phyloP scores from a whole-genome alignment of 2,888 invertebrate species.

The Macrophya annulata region DNA sequence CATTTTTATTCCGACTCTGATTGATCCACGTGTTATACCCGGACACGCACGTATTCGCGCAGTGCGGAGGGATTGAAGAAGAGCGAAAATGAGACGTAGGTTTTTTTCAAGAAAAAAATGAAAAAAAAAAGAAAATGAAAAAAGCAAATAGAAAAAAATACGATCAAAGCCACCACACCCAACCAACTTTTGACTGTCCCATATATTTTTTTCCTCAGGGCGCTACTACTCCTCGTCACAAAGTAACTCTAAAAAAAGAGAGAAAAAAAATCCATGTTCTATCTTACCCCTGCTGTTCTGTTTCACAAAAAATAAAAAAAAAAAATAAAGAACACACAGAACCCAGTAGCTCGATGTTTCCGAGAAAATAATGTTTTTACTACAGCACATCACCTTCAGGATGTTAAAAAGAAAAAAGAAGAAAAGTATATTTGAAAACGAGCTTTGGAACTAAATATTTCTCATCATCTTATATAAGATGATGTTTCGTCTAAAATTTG shows the following conservation, averaged over 20 bases:
- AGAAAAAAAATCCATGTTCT: not conserved
- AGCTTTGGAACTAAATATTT: not conserved
- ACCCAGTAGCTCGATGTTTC: too few species aligned
- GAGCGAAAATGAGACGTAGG: conserved; percentile 44
- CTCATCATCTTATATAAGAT: not conserved
- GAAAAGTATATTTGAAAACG: not conserved
- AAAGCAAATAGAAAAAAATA: conserved; percentile 13
- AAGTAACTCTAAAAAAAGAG: not conserved
- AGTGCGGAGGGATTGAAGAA: conserved; percentile 18
- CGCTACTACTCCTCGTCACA: not conserved
- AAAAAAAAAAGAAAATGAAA: not conserved
- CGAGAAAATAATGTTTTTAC: not conserved
- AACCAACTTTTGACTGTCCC: conserved; percentile 31
- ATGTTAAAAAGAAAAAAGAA: too few species aligned
- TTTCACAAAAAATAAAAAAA: not conserved
- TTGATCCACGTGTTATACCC: conserved; percentile 38
- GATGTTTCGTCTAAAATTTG: conserved; percentile 38
- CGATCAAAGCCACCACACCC: conserved; percentile 30
- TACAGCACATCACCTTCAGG: too few species aligned
- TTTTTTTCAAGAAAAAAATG: not conserved
- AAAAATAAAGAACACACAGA: not conserved
- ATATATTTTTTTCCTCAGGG: conserved; percentile 8
- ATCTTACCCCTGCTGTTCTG: not conserved
- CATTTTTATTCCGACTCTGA: conserved; percentile 24
- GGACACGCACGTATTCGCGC: conserved; percentile 36